Evolutionary conservation across 2,888 invertebrate genomes (phyloP).

Genomic region (Andrena praecox): DNA sequence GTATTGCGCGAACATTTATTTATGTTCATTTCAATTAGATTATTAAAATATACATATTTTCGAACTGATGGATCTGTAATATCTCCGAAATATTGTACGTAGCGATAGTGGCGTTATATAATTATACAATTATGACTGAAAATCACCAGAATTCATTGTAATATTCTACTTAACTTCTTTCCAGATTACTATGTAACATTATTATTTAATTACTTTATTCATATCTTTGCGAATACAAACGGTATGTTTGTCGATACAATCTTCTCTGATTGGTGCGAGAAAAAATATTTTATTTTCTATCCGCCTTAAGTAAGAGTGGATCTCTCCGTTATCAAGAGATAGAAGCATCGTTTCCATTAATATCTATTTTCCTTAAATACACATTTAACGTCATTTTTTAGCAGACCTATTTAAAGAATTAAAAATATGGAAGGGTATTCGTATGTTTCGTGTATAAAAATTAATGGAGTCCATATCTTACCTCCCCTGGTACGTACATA

Average conservation of each 20-base stretch:
- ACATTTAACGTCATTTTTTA: slow-evolving; percentile 32
- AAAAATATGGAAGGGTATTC: slow-evolving; percentile 66
- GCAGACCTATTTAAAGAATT: slow-evolving; percentile 29
- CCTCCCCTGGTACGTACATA: slow-evolving; percentile 90
- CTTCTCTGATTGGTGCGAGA: slow-evolving; percentile 25
- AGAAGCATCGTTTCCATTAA: slow-evolving; percentile 9
- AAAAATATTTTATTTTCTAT: slow-evolving; percentile 42
- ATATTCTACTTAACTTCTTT: slow-evolving; percentile 30
- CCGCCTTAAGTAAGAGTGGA: slow-evolving; percentile 28
- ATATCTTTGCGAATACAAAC: slow-evolving; percentile 23
- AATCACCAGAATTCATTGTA: neutral
- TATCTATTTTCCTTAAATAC: slow-evolving; percentile 13
- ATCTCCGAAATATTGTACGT: neutral
- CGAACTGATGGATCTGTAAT: neutral
- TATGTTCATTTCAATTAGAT: neutral
- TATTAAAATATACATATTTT: neutral
- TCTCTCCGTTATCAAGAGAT: neutral
- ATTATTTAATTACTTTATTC: slow-evolving; percentile 20
- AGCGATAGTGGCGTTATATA: neutral
- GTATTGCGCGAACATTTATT: neutral
- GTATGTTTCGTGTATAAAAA: slow-evolving; percentile 90
- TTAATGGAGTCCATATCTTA: slow-evolving; percentile 90
- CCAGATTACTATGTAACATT: slow-evolving; percentile 22
- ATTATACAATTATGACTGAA: neutral
- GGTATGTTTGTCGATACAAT: slow-evolving; percentile 33